Percentiles rank a stretch among this genome's conserved stretches.
phyloP scores from a whole-genome alignment of 2,113 vertebrate species.

The Corythoichthys intestinalis region DNA sequence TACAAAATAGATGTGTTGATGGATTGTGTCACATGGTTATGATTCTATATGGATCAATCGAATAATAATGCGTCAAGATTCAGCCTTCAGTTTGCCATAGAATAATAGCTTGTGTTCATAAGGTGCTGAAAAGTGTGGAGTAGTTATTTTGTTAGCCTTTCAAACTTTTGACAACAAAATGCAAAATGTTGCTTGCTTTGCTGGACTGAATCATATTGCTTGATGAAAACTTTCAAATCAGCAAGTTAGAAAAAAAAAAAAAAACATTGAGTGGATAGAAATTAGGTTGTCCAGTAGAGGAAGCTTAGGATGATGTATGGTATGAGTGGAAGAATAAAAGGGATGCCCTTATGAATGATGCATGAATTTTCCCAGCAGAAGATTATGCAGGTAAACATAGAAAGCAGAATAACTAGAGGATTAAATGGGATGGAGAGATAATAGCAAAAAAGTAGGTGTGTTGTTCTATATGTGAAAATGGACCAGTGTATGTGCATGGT shows the following conservation, averaged over 20 bases:
- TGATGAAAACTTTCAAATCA: not conserved
- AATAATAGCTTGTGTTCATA: not conserved
- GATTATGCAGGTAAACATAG: constrained; percentile 49
- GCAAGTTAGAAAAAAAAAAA: not conserved
- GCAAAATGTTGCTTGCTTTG: not conserved
- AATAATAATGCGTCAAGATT: not conserved
- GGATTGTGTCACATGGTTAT: not conserved
- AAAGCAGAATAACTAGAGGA: constrained; percentile 18
- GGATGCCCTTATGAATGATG: constrained; percentile 48
- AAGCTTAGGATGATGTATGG: constrained; percentile 6
- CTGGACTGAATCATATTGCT: not conserved
- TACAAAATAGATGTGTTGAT: not conserved
- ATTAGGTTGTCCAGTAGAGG: constrained; percentile 4
- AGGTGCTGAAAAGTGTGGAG: not conserved
- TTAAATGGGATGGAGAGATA: constrained; percentile 4
- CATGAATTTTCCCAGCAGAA: constrained; percentile 20
- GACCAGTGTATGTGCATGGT: constrained; percentile 15
- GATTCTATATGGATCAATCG: not conserved
- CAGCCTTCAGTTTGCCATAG: not conserved
- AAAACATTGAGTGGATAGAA: not conserved
- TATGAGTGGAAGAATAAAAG: constrained; percentile 29
- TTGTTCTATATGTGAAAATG: constrained; percentile 26
- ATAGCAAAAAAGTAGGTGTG: constrained; percentile 7
- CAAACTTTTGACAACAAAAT: constrained; percentile 1
- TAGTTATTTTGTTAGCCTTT: not conserved